Conservation (phyloP, 2,797 vertebrate species). For the Microchirus variegatus region DNA sequence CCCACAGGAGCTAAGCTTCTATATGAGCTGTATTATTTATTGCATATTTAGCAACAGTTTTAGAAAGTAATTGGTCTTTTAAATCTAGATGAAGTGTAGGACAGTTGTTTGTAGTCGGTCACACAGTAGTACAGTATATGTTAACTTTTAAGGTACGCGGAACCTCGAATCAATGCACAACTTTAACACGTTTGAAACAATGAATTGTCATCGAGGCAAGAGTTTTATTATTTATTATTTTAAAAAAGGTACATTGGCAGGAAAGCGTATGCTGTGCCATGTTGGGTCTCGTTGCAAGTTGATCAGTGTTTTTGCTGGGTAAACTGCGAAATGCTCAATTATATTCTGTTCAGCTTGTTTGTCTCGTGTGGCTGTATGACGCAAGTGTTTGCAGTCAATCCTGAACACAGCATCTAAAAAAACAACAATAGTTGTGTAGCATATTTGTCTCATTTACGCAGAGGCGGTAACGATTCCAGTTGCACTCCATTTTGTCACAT, state of each 20-base stretch:
- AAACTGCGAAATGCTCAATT: too few species aligned
- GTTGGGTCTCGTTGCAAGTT: too few species aligned
- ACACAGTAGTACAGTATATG: constrained; percentile 27
- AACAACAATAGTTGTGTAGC: background rate
- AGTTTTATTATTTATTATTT: background rate
- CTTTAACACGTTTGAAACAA: too few species aligned
- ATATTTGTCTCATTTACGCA: background rate
- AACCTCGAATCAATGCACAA: constrained; percentile 14
- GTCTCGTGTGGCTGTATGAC: background rate
- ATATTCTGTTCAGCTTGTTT: too few species aligned
- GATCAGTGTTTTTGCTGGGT: too few species aligned
- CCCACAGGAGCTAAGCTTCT: constrained; percentile 28
- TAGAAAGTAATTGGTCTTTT: constrained; percentile 51
- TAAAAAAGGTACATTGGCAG: too few species aligned
- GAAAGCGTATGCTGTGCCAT: too few species aligned
- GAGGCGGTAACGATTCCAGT: too few species aligned
- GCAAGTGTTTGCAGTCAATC: background rate
- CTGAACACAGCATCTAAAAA: background rate
- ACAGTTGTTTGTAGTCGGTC: constrained; percentile 20
- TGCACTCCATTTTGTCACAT: constrained; percentile 21
- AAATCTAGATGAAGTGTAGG: constrained; percentile 29
- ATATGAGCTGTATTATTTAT: constrained; percentile 52
- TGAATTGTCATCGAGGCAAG: background rate
- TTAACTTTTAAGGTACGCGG: constrained; percentile 30
- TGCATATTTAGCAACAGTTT: constrained; percentile 47